phyloP scores from a whole-genome alignment of 2,797 vertebrate genomes.

The Babyrousa celebensis region DNA sequence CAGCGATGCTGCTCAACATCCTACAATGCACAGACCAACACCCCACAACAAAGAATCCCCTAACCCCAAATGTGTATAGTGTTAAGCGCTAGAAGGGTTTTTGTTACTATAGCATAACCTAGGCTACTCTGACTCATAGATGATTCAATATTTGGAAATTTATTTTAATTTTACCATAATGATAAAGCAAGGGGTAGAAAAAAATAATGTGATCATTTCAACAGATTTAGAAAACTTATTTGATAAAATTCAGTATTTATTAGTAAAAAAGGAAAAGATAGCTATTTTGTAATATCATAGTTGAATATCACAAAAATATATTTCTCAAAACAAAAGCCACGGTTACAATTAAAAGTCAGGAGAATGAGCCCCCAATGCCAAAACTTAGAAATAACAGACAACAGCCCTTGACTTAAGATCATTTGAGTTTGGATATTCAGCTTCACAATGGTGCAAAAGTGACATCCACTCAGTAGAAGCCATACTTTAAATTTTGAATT shows the following conservation, averaged over 20 bases:
- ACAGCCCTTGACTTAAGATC: not conserved
- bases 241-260: constrained; percentile 9
- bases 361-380: not conserved
- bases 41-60: not conserved
- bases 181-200: not conserved
- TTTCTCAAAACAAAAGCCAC: constrained; percentile 53
- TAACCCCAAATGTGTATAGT: not conserved
- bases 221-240: not conserved
- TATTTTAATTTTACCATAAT: constrained; percentile 9
- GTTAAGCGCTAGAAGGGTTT: not conserved
- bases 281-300: not conserved
- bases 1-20: not conserved
- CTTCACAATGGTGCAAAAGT: not conserved
- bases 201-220: constrained; percentile 26
- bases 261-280: not conserved
- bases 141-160: constrained; percentile 32
- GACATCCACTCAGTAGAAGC: not conserved
- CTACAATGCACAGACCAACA: not conserved
- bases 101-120: not conserved
- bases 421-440: not conserved
- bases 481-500: not conserved
- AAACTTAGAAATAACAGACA: not conserved
- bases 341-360: constrained; percentile 10
- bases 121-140: constrained; percentile 14
- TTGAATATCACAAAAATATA: constrained; percentile 27